Evolutionary conservation across 2,797 vertebrate genomes (phyloP).

Genomic region (Siniperca obscura): DNA sequence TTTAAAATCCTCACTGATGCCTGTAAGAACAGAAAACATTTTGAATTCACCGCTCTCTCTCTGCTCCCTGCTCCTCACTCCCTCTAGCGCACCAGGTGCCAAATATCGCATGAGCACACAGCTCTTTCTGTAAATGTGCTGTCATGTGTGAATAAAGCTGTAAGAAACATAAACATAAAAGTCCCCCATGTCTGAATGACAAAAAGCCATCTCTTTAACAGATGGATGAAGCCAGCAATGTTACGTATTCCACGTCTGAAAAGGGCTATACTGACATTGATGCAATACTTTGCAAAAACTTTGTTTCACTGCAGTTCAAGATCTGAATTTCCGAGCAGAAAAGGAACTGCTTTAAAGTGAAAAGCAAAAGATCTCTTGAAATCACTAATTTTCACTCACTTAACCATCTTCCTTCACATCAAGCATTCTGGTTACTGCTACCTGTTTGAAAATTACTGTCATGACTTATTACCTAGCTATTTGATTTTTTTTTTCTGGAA

Average conservation of each 20-base stretch:
- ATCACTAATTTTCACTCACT: constrained; percentile 52
- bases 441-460: constrained; percentile 38
- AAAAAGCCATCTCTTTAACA: neutral
- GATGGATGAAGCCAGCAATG: neutral
- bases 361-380: constrained; percentile 40
- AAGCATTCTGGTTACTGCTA: constrained; percentile 5
- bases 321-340: constrained; percentile 18
- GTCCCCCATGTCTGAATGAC: neutral
- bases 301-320: neutral
- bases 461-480: constrained; percentile 38
- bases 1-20: neutral
- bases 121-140: neutral
- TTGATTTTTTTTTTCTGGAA: constrained; percentile 34
- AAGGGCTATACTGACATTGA: neutral
- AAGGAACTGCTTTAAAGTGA: constrained; percentile 50
- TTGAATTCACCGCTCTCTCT: constrained; percentile 10
- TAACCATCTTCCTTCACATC: constrained; percentile 36
- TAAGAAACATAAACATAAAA: constrained; percentile 1
- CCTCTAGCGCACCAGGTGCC: neutral
- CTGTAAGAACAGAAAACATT: constrained; percentile 8
- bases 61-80: neutral
- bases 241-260: neutral
- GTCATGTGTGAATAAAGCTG: neutral
- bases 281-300: neutral
- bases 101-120: neutral